phyloP scores from a whole-genome alignment of 2,113 vertebrate genomes.

The Probosciger aterrimus region DNA sequence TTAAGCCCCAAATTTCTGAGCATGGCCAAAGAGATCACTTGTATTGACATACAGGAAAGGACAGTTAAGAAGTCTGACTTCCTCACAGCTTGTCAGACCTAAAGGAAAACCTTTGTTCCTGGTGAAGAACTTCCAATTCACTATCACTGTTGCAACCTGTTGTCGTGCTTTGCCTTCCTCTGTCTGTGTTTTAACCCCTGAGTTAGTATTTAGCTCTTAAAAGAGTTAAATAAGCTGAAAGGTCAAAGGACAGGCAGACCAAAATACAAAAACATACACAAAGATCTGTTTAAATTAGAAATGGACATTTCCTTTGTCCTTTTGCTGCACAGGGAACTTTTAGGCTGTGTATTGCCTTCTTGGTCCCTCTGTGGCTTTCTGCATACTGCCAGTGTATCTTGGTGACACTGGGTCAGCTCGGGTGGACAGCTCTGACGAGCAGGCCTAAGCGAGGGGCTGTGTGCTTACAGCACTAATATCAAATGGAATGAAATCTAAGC shows the following conservation, averaged over 20 bases:
- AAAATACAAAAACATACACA: neutral
- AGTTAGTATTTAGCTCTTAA: neutral
- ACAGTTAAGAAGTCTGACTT: neutral
- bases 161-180: neutral
- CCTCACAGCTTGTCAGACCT: neutral
- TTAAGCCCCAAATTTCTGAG: neutral
- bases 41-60: neutral
- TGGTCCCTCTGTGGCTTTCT: neutral
- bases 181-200: neutral
- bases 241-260: neutral
- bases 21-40: neutral
- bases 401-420: neutral
- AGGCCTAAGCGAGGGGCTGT: neutral
- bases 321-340: neutral
- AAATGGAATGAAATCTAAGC: neutral
- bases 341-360: neutral
- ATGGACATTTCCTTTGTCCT: neutral
- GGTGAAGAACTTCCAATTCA: neutral
- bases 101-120: neutral
- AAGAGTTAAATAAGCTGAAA: neutral
- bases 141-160: neutral
- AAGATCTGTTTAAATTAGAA: neutral
- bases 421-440: neutral
- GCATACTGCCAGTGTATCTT: neutral
- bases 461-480: neutral